Base-by-base conservation (phyloP, 2,797 vertebrate species). In the Malurus leucopterus region DNA sequence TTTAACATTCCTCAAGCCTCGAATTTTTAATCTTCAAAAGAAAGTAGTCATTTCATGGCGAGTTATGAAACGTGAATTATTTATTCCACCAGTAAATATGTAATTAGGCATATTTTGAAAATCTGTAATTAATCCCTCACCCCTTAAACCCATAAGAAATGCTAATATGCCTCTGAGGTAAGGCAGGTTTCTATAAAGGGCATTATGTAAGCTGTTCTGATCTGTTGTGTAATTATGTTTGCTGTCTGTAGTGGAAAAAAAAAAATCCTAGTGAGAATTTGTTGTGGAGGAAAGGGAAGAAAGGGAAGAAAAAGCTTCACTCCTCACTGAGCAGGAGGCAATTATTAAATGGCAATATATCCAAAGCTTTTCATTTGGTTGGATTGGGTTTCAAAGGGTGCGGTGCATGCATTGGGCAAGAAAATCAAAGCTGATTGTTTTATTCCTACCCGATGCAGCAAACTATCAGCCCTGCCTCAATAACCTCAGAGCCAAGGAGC, bases 81-180 rank as follows among this genome's bases (percentile, higher is more conserved):
- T 96, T 96, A 95, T 95, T 95, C 94, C 57, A 8, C 64, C 80
- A 80, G 92, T 94, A 96, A 95, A 95, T 92, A 89, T 96, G 94
- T 95, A 89, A 96, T 92, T 95, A 89, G 83, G 72, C 88, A 72
- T 95, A 95, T 96, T 90, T 69, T 95, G 90, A 96, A 95, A 93
- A 93, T 85, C 74, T 82, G 80, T 95, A 95, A 96, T 96, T 95
- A 96, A 95, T 91, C 92, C 90, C 86, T 95, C 81, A 94, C 88
- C 91, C 73, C 82, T 95, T 94, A 96, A 94, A 78, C 83, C 89
- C 90, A 93, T 93, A 95, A 94, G 94, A 95, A 96, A 94, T 95
- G 95, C 92, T 95, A 96, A 96, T 96, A 94, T 92, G 88, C 86
- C 94, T 96, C 94, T 92, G 75, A 94, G 89, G 89, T 94, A 96